Base-by-base conservation (phyloP, 2,888 invertebrate species). In the Allacma fusca region DNA sequence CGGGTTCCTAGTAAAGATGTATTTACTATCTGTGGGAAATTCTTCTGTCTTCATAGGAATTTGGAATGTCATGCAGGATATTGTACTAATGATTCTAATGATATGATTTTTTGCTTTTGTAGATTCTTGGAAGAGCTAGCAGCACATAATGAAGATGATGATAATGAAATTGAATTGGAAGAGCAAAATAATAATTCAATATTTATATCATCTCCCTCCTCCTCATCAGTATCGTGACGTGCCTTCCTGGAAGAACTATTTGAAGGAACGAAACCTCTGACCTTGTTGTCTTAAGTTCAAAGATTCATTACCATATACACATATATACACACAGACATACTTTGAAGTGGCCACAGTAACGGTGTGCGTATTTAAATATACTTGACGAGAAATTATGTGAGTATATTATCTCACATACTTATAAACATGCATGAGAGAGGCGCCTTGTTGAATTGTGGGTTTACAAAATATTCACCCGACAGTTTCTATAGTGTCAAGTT, bases 51-150 rank as follows among this genome's bases (percentile, higher is more conserved):
- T 34, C 5, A 34, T 34, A 9, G 34, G 4, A 34, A 34, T 34
- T 34, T 34, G 34, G 34, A 34, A 34, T 34, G 34, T 9, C 9
- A 34, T 34, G 34, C 9, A 34, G n/a, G n/a, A n/a, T n/a, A 34
- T 9, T 34, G 34, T 34, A 9, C 4, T 34, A 7, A 34, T 34
- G 4, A 34, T 34, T 34, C 19, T 50, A 16, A 50, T 13, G 7
- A 13, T 9, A 40, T 40, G 9, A 5, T 24, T 72, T 24, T 59
- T 13, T 59, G 19, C 13, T 21, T 75, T 76, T 76, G n/a, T 72
- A 84, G 84, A 78, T 83, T 84, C 78, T 78, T 84, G 79, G 84
- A 84, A 79, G 83, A 80, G 57, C 80, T 84, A 40, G 83, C 83
- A 19, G 81, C 83, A 44, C 81, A 82, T 59, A 80, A 79, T 76